A percentile compares a stretch with the other conserved stretches of the same genome.
phyloP scores from a whole-genome alignment of 2,113 vertebrate species.

The Pseudolaguvia tuberculata region DNA sequence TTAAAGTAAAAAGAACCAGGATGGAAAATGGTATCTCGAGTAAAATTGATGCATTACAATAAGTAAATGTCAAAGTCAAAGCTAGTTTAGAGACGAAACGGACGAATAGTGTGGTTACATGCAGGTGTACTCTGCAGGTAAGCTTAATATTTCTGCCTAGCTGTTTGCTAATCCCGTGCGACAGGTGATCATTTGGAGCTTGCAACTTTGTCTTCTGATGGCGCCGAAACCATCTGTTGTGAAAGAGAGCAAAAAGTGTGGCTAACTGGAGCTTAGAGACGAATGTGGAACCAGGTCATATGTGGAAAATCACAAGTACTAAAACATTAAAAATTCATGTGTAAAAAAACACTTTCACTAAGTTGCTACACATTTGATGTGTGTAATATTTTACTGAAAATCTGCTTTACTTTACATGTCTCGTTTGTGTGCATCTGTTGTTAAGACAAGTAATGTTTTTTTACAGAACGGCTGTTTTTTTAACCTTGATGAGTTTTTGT shows the following conservation, averaged over 20 bases:
- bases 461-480: neutral
- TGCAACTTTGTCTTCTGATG: neutral
- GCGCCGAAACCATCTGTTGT: neutral
- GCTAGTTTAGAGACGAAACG: neutral
- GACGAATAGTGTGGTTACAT: neutral
- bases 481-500: neutral
- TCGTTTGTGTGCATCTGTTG: neutral
- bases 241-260: neutral
- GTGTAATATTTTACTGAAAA: neutral
- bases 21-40: neutral
- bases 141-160: neutral
- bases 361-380: neutral
- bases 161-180: neutral
- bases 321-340: neutral
- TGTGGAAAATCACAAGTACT: neutral
- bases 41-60: slow-evolving; percentile 3
- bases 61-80: slow-evolving; percentile 6
- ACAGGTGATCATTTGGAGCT: slow-evolving; percentile 9
- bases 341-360: neutral
- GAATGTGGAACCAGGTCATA: neutral
- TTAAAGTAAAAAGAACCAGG: slow-evolving; percentile 1
- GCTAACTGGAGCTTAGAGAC: too few relatives aligned
- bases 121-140: neutral
- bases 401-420: neutral
- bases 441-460: neutral